Base-by-base conservation (phyloP, 2,797 vertebrate species). In the Novumbra hubbsi region DNA sequence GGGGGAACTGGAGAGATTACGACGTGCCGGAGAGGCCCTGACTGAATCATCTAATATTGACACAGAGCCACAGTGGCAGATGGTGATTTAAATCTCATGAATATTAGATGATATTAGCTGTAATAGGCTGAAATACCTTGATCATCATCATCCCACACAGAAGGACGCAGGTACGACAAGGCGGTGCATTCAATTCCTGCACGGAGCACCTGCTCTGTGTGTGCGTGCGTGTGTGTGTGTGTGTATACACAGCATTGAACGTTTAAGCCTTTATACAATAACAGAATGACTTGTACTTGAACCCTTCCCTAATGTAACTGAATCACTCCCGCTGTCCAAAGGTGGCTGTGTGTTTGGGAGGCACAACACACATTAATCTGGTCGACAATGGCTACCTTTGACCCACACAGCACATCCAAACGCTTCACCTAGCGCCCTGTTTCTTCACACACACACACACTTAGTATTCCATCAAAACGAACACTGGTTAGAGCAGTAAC, bases 91-190 rank as follows among this genome's bases (percentile, higher is more conserved):
- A 69, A 69, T 69, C 27, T 41, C 81, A 82, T 87, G 83, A 85
- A 84, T 83, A 81, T 87, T 83, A 70, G 60, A 87, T 50, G 45
- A 50, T 79, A 76, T 83, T 78, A 83, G 78, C 81, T 74, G 72
- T 79, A 76, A 86, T 85, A 84, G 75, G 60, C 73, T 85, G 73
- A 75, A 83, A 85, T 73, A 77, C 21, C 5, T 63, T 63, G 24
- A 11, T 14, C 17, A 21, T 8, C 34, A n/a, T n/a, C 41, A 19
- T 19, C n/a, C n/a, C 52, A 55, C 4, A 55, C 41, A 45, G 41
- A 2, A 45, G 41, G 41, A 45, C 9, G 14, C 41, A 2, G 41
- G 9, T 45, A 24, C 55, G 1, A 60, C 21, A 24, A 60, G 21
- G 55, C 5, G 2, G 21, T 14, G 21, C 2, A 24, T 27, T 24